These are phyloP conservation scores for Tholera decimalis DNA, from an alignment of 2,888 invertebrate genomes.

Conservation along the genomic window DNA sequence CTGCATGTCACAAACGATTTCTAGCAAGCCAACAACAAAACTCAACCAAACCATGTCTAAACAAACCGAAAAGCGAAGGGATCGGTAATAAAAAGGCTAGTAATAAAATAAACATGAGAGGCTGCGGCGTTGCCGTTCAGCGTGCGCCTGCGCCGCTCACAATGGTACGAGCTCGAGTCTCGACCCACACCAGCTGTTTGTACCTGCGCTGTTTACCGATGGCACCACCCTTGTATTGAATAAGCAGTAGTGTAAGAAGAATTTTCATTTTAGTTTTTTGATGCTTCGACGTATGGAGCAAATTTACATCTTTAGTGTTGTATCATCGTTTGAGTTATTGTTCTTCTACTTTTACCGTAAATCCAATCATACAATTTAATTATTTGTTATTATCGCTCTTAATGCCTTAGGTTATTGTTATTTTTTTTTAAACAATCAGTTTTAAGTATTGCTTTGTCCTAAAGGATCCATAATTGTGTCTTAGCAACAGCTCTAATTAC, in stretches of 20 bases:
- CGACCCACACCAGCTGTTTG: slow-evolving; percentile 81
- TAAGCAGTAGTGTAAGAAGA: slow-evolving; percentile 46
- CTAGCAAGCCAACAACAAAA: slow-evolving; percentile 50
- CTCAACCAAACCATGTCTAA: slow-evolving; percentile 56
- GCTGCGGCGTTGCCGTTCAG: slow-evolving; percentile 83
- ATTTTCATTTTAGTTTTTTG: slow-evolving; percentile 30
- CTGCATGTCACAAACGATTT: slow-evolving; percentile 53
- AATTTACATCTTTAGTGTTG: neutral
- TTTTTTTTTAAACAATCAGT: too few species aligned
- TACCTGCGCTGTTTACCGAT: slow-evolving; percentile 83
- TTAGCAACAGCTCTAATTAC: too few species aligned
- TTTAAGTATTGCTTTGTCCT: too few species aligned
- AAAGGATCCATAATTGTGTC: too few species aligned
- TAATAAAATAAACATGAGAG: slow-evolving; percentile 66
- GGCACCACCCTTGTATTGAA: slow-evolving; percentile 34
- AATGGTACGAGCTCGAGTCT: slow-evolving; percentile 66
- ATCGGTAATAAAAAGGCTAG: slow-evolving; percentile 57
- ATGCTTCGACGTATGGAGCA: neutral
- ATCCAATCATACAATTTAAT: neutral
- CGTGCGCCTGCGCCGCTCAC: slow-evolving; percentile 74
- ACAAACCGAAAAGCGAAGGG: slow-evolving; percentile 57
- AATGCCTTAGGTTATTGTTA: too few species aligned
- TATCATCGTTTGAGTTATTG: neutral
- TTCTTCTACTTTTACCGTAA: neutral
- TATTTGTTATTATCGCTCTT: too few species aligned